Conservation (phyloP, 2,888 invertebrate genomes). For the Lasioglossum zephyrum region DNA sequence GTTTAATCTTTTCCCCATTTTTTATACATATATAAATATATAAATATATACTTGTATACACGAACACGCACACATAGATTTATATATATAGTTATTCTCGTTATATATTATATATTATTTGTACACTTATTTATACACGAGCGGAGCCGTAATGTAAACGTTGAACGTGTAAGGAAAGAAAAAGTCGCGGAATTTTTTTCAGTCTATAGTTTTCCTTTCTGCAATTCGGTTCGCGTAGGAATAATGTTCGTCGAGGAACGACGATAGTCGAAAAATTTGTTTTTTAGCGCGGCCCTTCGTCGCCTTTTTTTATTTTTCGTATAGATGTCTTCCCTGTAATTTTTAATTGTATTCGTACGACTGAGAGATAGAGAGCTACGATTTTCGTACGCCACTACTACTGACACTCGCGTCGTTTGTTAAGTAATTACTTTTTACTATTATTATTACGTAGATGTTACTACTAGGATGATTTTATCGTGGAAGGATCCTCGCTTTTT, state of each 20-base stretch:
- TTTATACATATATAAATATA: constrained; percentile 20
- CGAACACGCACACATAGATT: constrained; percentile 47
- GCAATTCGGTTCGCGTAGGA: not conserved
- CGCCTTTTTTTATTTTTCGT: not conserved
- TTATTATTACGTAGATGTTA: constrained; percentile 58
- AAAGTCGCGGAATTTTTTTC: constrained; percentile 46
- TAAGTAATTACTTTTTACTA: constrained; percentile 72
- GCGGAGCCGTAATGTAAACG: constrained; percentile 58
- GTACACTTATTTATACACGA: constrained; percentile 67
- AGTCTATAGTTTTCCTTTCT: constrained; percentile 28
- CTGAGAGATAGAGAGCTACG: constrained; percentile 22
- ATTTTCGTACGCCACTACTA: constrained; percentile 17
- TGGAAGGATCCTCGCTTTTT: constrained; percentile 57
- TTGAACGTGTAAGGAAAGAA: constrained; percentile 52
- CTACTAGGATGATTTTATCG: constrained; percentile 45
- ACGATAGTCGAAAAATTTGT: not conserved
- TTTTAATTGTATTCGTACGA: constrained; percentile 38
- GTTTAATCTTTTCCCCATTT: constrained; percentile 58
- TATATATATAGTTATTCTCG: constrained; percentile 72
- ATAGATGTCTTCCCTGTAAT: constrained; percentile 56
- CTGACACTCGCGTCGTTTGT: constrained; percentile 60
- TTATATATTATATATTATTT: constrained; percentile 71
- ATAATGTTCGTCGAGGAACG: not conserved
- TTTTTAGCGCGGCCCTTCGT: constrained; percentile 19
- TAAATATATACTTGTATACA: constrained; percentile 51